phyloP scores from a whole-genome alignment of 2,888 invertebrate species.

The Mythimna vitellina region DNA sequence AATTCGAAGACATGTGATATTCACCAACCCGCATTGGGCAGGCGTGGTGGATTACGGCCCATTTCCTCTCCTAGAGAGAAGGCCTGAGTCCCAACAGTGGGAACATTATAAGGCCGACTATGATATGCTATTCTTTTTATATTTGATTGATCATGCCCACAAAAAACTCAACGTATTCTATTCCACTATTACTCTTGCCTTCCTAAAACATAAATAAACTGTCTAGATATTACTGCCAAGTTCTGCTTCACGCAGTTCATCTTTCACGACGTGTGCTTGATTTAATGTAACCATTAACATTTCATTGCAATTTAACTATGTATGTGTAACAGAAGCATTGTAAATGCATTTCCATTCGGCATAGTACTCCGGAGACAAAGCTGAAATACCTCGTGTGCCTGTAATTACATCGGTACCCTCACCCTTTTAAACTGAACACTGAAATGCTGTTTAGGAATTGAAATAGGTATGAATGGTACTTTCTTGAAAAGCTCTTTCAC shows the following conservation, averaged over 20 bases:
- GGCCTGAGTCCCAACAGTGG: no score
- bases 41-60: no score
- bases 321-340: neutral
- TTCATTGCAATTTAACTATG: neutral
- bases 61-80: no score
- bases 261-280: neutral
- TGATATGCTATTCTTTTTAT: no score
- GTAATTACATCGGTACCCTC: neutral
- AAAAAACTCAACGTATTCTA: neutral
- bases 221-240: neutral
- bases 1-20: no score
- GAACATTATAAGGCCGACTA: no score
- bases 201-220: neutral
- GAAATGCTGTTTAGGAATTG: neutral
- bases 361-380: neutral
- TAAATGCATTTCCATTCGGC: neutral
- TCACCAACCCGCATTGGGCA: no score
- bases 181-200: neutral
- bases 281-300: neutral
- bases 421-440: neutral
- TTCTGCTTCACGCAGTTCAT: neutral
- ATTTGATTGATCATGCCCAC: no score
- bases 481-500: neutral
- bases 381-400: neutral
- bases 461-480: neutral